These are phyloP conservation scores for Semnornis frantzii DNA, from an alignment of 2,113 vertebrate genomes.

Conservation along the genomic window DNA sequence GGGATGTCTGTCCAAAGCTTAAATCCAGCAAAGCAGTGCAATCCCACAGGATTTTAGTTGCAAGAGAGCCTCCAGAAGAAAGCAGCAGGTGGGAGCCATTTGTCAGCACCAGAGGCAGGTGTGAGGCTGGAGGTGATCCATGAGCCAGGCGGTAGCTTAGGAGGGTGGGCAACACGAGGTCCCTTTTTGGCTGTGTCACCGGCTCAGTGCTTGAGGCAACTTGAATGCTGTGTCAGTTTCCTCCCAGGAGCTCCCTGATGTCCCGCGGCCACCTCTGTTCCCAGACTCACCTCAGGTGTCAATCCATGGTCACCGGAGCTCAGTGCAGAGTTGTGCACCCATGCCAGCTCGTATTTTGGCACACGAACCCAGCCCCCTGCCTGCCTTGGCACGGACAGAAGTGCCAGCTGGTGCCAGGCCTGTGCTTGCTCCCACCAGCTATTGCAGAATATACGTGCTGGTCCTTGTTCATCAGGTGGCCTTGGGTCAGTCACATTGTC, in stretches of 20 bases:
- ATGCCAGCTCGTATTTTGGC: background rate
- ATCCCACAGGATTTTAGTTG: accelerated
- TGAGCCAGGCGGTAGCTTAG: accelerated
- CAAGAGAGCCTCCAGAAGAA: background rate
- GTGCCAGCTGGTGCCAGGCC: background rate
- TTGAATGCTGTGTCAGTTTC: background rate
- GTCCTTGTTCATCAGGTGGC: background rate
- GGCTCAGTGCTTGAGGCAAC: background rate
- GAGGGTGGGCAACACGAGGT: accelerated
- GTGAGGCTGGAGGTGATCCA: accelerated
- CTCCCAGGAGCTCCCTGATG: background rate
- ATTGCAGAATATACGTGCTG: accelerated
- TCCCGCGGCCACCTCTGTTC: background rate
- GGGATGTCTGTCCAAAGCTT: background rate
- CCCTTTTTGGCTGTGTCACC: background rate
- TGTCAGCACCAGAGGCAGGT: background rate
- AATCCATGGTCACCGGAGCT: accelerated
- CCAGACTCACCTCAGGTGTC: background rate
- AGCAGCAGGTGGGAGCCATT: background rate
- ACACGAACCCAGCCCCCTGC: background rate
- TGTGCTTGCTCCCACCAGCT: background rate
- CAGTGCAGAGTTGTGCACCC: background rate
- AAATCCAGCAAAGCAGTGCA: accelerated
- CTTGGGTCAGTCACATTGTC: background rate
- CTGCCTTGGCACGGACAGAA: accelerated